Evolutionary conservation across 2,888 invertebrate species (phyloP), one percentile per base, ranked within the genome.

Genomic region (Nebria brevicollis): DNA sequence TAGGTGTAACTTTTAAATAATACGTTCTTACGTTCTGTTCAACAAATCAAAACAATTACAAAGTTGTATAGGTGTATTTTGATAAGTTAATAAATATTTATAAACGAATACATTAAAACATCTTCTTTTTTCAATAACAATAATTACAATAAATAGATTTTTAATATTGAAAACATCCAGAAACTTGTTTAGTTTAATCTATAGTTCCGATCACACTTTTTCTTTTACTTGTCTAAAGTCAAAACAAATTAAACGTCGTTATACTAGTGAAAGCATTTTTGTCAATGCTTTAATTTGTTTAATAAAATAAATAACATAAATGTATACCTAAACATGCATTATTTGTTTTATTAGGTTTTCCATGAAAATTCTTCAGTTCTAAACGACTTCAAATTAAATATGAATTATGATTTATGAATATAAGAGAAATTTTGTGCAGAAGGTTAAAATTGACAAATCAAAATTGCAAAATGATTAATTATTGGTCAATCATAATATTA

Each of bases 401-500:
- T 34, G 34, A 34, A 34, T 34, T 34, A 34, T 34, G 34, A 34
- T 2, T 34, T 34, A 34, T 54, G 54, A 11, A 13, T 7, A 54
- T 54, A 54, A 54, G 54, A 11, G 54, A 54, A 54, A 54, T 54
- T 54, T 54, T 54, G 54, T 13, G 13, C 13, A 54, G 54, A 54
- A 54, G 54, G 54, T 54, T 54, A 54, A 54, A 54, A 54, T 11
- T 54, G 54, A 54, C 54, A 13, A 54, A 54, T 54, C 11, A 54
- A 54, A 54, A 54, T 54, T 54, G 54, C 54, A 54, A 54, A 54
- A 54, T 54, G 54, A 54, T 54, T 54, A 54, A 54, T 54, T 54
- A 54, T 54, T 54, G 1, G 54, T 54, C 54, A 54, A 54, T 54
- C 54, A 54, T 54, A 54, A 54, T 54, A 54, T 54, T 54, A 13